A percentile compares a stretch with the other conserved stretches of the same genome.
Conservation (phyloP, 2,797 vertebrate genomes). For the Enteromius afrohamiltoni region DNA sequence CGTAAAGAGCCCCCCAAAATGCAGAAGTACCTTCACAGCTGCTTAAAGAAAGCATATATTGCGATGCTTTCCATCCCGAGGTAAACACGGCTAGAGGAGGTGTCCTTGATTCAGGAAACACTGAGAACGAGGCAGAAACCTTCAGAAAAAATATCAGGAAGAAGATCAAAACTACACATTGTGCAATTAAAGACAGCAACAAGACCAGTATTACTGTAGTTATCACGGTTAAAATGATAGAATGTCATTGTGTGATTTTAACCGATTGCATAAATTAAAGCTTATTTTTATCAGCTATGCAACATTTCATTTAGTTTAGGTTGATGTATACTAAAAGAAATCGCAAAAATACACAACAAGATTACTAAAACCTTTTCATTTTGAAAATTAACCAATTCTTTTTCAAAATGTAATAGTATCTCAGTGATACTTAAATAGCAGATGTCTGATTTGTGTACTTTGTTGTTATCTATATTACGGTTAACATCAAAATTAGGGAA, state of each 20-base stretch:
- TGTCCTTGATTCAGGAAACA: conserved; percentile 14
- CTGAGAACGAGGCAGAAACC: background rate
- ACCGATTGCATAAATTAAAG: background rate
- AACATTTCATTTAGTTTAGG: background rate
- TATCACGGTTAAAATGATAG: background rate
- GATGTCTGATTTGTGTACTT: background rate
- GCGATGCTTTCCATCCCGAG: conserved; percentile 62
- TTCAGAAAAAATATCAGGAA: background rate
- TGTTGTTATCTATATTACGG: background rate
- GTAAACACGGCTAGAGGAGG: conserved; percentile 65
- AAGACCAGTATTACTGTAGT: background rate
- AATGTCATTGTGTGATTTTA: background rate
- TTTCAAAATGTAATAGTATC: background rate
- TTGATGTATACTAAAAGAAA: background rate
- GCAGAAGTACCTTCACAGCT: conserved; percentile 79
- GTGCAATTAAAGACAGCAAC: background rate
- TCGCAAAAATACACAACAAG: background rate
- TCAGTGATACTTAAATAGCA: background rate
- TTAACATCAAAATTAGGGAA: background rate
- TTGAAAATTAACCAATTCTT: background rate
- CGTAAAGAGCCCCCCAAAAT: conserved; percentile 77
- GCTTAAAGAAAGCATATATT: conserved; percentile 75
- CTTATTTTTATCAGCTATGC: background rate
- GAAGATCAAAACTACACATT: background rate
- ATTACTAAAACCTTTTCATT: background rate